phyloP scores from a whole-genome alignment of 2,888 invertebrate genomes.

The Erebia aethiops region DNA sequence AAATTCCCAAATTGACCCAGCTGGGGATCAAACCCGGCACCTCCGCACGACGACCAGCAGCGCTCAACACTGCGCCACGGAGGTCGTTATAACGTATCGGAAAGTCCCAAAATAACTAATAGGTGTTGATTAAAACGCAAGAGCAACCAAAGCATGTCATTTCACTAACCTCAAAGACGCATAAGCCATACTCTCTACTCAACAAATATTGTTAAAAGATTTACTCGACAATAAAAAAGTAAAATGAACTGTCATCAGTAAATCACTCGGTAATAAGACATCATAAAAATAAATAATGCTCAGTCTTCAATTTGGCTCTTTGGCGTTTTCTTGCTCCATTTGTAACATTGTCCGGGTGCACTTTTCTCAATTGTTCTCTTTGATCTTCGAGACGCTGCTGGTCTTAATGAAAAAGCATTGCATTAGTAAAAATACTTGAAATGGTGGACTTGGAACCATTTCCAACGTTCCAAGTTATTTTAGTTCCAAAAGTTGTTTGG shows the following conservation, averaged over 20 bases:
- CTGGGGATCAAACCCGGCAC: too few relatives aligned
- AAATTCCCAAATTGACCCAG: too few relatives aligned
- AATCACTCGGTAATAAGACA: constrained; percentile 73
- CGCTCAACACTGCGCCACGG: too few relatives aligned
- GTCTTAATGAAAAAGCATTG: constrained; percentile 32
- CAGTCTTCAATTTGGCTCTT: constrained; percentile 65
- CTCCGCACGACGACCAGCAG: too few relatives aligned
- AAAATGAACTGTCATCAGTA: constrained; percentile 59
- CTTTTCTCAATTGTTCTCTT: constrained; percentile 54
- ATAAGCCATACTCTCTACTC: constrained; percentile 11
- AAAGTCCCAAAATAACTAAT: not conserved
- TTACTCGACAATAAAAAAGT: constrained; percentile 51
- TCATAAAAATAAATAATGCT: constrained; percentile 67
- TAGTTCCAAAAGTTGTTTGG: constrained; percentile 7
- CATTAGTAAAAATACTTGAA: constrained; percentile 25
- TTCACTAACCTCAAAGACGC: not conserved
- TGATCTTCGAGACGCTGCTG: constrained; percentile 51
- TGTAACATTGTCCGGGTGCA: constrained; percentile 62
- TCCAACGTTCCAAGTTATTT: constrained; percentile 18
- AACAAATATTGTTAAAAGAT: constrained; percentile 37
- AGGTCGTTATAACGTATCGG: too few relatives aligned
- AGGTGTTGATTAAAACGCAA: not conserved
- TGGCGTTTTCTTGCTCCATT: constrained; percentile 51
- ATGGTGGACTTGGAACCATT: constrained; percentile 4
- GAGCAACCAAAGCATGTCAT: constrained; percentile 2